phyloP scores from a whole-genome alignment of 2,888 invertebrate species.

The Sicus ferrugineus region DNA sequence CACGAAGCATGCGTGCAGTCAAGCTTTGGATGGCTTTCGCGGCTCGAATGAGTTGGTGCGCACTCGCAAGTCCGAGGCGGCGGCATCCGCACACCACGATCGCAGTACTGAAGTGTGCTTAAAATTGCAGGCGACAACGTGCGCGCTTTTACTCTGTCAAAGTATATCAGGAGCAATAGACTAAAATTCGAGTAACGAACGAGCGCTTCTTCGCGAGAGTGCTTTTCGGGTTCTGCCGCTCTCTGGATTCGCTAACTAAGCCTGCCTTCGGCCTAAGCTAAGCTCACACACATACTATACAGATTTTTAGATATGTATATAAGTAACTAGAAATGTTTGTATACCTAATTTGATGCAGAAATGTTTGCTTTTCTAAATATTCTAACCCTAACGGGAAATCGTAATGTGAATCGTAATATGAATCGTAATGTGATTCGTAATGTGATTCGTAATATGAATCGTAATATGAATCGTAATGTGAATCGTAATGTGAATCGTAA shows the following conservation, averaged over 20 bases:
- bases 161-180: conserved; percentile 63
- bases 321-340: no score
- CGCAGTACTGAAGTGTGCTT: conserved; percentile 49
- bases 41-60: no score
- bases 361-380: conserved; percentile 3
- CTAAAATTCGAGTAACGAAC: conserved; percentile 60
- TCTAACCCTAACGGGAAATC: conserved; percentile 17
- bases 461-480: no score
- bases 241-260: conserved; percentile 17
- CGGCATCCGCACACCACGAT: conserved; percentile 29
- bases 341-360: conserved; percentile 8
- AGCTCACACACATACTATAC: conserved; percentile 9
- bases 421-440: no score
- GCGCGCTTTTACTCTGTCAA: conserved; percentile 57
- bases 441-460: no score
- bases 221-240: neutral
- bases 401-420: neutral
- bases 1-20: no score
- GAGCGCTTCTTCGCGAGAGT: conserved; percentile 40
- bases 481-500: no score
- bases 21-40: no score
- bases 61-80: neutral
- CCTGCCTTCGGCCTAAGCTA: conserved; percentile 1
- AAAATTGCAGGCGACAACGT: conserved; percentile 56
- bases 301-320: conserved; percentile 4